Percentiles rank a stretch among this genome's conserved stretches.
Conservation (phyloP, 2,888 invertebrate genomes). For the Melolontha melolontha region DNA sequence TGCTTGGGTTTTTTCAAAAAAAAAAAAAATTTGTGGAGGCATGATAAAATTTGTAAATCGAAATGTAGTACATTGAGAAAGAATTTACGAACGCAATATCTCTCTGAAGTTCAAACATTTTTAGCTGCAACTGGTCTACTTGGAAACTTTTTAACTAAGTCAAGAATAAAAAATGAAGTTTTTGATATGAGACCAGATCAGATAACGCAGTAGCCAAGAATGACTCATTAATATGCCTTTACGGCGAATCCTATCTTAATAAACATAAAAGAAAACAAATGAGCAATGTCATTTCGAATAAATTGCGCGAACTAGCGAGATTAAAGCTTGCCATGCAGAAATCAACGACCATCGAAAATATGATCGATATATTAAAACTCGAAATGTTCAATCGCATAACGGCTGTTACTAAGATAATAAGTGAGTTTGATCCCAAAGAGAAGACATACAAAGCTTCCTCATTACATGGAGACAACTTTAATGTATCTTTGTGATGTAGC, state of each 20-base stretch:
- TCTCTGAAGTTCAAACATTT: no score
- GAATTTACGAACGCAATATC: no score
- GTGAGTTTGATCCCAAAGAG: no score
- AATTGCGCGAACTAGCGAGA: slow-evolving; percentile 46
- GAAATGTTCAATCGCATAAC: no score
- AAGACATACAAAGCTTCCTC: no score
- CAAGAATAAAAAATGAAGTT: slow-evolving; percentile 3
- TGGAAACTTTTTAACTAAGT: no score
- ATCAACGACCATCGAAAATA: slow-evolving; percentile 43
- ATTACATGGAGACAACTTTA: no score
- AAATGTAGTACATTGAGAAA: no score
- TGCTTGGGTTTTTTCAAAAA: slow-evolving; percentile 42
- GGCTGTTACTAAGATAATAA: no score
- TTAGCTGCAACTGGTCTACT: no score
- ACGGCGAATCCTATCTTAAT: slow-evolving; percentile 47
- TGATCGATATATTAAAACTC: slow-evolving; percentile 31
- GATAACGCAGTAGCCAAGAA: slow-evolving; percentile 41
- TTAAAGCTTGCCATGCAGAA: slow-evolving; percentile 42
- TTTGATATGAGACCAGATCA: slow-evolving; percentile 46
- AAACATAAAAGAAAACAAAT: slow-evolving; percentile 47
- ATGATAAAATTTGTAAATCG: no score
- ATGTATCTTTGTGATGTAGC: no score
- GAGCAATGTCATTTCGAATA: slow-evolving; percentile 45
- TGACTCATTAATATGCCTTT: slow-evolving; percentile 45
- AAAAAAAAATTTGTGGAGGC: slow-evolving; percentile 35